phyloP scores from a whole-genome alignment of 2,113 vertebrate genomes.

The Otus sunia region DNA sequence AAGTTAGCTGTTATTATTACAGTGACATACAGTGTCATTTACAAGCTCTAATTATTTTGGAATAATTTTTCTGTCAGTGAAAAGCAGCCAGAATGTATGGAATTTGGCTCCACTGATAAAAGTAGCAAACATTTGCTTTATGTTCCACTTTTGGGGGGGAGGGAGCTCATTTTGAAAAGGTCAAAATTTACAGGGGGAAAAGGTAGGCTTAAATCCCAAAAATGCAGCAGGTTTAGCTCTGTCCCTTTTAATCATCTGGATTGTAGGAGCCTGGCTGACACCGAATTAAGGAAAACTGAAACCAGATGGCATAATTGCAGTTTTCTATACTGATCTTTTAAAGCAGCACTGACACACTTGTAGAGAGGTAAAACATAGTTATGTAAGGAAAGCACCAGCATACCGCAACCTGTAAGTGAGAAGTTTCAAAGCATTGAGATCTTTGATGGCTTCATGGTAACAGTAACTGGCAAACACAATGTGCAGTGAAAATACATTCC shows the following conservation, averaged over 20 bases:
- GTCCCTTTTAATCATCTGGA: neutral
- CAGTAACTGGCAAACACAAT: neutral
- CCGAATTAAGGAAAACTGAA: neutral
- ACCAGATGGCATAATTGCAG: neutral
- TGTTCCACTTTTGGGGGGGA: neutral
- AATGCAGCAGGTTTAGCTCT: conserved; percentile 7
- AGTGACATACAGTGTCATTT: neutral
- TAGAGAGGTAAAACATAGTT: neutral
- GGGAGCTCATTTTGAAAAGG: neutral
- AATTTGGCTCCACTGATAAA: neutral
- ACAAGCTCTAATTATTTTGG: neutral
- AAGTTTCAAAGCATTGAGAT: neutral
- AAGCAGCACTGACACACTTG: neutral
- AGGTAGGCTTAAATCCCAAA: neutral
- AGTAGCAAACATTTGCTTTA: neutral
- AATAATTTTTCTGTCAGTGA: neutral
- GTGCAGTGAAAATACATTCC: neutral
- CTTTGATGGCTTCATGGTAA: neutral
- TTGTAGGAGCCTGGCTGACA: neutral
- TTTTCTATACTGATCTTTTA: neutral
- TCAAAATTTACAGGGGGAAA: neutral
- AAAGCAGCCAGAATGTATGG: neutral
- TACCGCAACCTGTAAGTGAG: neutral
- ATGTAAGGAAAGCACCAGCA: neutral
- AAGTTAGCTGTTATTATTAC: neutral